Base-by-base conservation (phyloP, 2,797 vertebrate species). In the Acrossocheilus wenchowensis region DNA sequence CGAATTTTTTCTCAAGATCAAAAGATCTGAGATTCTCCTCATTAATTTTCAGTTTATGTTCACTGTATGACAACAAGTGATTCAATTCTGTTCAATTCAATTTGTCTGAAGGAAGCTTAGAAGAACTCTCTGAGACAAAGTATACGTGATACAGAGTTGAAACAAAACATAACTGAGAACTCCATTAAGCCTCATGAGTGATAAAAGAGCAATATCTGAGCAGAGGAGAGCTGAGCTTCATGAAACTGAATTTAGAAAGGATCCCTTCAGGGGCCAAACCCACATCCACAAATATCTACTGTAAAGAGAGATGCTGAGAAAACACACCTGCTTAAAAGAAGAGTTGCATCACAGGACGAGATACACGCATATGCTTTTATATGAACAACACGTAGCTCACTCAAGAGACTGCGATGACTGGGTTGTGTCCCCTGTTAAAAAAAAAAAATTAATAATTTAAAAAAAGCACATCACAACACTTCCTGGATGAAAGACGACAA, bases 251-350 rank as follows among this genome's bases (percentile, higher is more conserved):
- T 88, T 86, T 91, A 89, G 77, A 69, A 39, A 81, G 26, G 75
- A 89, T 90, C 86, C 86, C 86, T 86, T 10, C 30, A 89, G 90
- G 87, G 85, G 72, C 68, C 80, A 60, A 89, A 91, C 89, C 89
- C 86, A 91, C 48, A 92, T 90, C 87, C 87, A 89, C 79, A 88
- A 86, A 92, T 91, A 91, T 84, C 85, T 87, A 85, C 88, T 78
- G 88, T 79, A 87, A 72, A 84, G 74, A 66, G 60, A 81, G 66
- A 71, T 21, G 11, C 77, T 73, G 77, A 72, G 45, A 81, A 78
- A 85, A 80, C 68, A 54, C 72, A 78, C 74, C 73, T 77, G 23
- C 87, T 39, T 43, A 41, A 82, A 26, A 48, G 54, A 69, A 82
- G 57, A 34, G 54, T 12, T 12, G 68, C 17, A 62, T 45, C 78